A percentile compares a stretch with the other conserved stretches of the same genome.
Conservation (phyloP, 2,113 vertebrate species). For the Cyprinodon variegatus region DNA sequence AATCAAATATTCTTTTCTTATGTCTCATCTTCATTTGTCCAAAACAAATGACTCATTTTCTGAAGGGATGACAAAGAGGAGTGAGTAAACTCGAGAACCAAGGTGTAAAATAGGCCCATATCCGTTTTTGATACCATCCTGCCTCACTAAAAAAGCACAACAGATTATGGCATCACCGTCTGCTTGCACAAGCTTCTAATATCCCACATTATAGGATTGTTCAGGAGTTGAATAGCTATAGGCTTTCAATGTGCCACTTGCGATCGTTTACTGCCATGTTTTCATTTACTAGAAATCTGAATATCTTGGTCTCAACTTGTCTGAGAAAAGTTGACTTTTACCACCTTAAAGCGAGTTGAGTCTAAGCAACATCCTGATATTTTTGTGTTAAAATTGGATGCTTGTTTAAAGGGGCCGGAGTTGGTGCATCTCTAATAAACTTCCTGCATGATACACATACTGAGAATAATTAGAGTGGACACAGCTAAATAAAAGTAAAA, state of each 20-base stretch:
- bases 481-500: not conserved
- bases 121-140: too few relatives aligned
- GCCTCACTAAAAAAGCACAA: too few relatives aligned
- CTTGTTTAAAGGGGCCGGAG: not conserved
- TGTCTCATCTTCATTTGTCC: constrained; percentile 1
- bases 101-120: too few relatives aligned
- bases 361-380: not conserved
- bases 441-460: not conserved
- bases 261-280: not conserved
- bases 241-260: not conserved
- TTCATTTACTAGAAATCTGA: not conserved
- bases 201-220: not conserved
- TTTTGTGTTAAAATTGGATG: not conserved
- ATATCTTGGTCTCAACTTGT: not conserved
- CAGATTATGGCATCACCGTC: too few relatives aligned
- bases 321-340: not conserved
- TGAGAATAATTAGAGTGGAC: not conserved
- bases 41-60: not conserved
- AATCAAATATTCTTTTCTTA: not conserved
- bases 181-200: too few relatives aligned
- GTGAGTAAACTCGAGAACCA: not conserved
- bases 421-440: not conserved
- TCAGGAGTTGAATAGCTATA: not conserved
- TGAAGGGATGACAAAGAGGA: not conserved
- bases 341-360: not conserved